Base-by-base conservation (phyloP, 2,888 invertebrate genomes). In the Tetragnatha montana region DNA sequence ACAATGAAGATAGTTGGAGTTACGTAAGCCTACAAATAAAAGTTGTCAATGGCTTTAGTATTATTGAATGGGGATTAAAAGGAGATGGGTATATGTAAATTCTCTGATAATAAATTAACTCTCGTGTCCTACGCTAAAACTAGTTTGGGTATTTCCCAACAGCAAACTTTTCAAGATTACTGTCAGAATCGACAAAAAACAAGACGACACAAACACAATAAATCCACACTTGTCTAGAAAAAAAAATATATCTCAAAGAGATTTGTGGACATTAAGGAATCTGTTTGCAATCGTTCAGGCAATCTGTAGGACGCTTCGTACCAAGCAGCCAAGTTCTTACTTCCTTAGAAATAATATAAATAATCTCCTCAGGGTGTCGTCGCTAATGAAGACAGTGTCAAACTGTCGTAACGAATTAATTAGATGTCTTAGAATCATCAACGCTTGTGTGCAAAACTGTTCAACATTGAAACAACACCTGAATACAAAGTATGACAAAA, bases 321-420 rank as follows among this genome's bases (percentile, higher is more conserved):
- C 10, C 60, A 60, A 60, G 60, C 35, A 74, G 60, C 60, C 22
- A 74, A 51, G 17, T 17, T 76, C 81, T 60, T 35, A 35, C 60
- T 73, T 60, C 60, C 35, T 47, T 17, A 22, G 17, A 21, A 22
- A 51, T 51, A 51, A 73, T 82, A 78, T 47, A 71, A 60, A 74
- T 82, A 74, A 82, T 74, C 74, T 35, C 35, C 60, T 22, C 51
- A 74, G 82, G 60, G 60, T 51, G 82, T 51, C 74, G 22, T 78
- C 78, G 17, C 51, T 22, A 78, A 78, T 51, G 78, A 60, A 68
- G 60, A 51, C 60, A 17, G 60, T 78, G 78, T 78, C 78, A 78
- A 78, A 51, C 78, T 78, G 68, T 78, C 78, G 60, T 60, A 78
- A 78, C 19, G 60, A 78, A 78, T 78, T 60, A 78, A 60, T 78